Percentiles rank a stretch among this genome's conserved stretches.
These are phyloP conservation scores for Malurus melanocephalus DNA, from an alignment of 2,113 vertebrate species.

Conservation along the genomic window DNA sequence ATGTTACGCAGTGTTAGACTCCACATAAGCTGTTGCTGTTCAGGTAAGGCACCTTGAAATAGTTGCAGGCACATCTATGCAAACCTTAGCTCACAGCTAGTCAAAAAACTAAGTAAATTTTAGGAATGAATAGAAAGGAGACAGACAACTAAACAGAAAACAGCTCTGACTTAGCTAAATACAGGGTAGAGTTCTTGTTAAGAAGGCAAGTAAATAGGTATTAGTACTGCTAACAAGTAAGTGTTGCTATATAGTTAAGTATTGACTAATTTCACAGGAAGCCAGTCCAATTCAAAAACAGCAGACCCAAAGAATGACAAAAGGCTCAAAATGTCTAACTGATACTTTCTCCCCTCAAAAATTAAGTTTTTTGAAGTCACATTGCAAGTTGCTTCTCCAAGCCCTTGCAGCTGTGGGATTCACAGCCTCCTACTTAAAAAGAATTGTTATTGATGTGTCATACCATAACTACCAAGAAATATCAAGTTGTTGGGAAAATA, in stretches of 20 bases:
- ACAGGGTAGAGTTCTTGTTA: not conserved
- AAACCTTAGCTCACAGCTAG: not conserved
- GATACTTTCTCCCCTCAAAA: not conserved
- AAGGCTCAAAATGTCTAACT: not conserved
- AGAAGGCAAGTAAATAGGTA: not conserved
- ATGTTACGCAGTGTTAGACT: not conserved
- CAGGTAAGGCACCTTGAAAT: not conserved
- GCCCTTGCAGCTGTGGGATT: not conserved
- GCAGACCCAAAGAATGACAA: not conserved
- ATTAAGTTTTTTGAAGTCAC: not conserved
- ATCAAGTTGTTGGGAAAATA: not conserved
- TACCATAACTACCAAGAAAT: not conserved
- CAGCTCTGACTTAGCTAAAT: not conserved
- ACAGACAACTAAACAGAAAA: not conserved
- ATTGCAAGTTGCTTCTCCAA: not conserved
- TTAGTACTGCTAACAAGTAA: not conserved
- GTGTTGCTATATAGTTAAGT: not conserved
- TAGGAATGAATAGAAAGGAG: not conserved
- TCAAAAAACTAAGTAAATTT: not conserved
- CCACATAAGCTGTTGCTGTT: not conserved
- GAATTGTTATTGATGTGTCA: not conserved
- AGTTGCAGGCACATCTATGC: not conserved
- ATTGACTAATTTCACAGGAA: not conserved
- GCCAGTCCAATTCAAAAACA: not conserved
- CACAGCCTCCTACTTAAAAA: not conserved